A percentile compares a stretch with the other conserved stretches of the same genome.
phyloP scores from a whole-genome alignment of 2,888 invertebrate species.

The Idaea dimidiata region DNA sequence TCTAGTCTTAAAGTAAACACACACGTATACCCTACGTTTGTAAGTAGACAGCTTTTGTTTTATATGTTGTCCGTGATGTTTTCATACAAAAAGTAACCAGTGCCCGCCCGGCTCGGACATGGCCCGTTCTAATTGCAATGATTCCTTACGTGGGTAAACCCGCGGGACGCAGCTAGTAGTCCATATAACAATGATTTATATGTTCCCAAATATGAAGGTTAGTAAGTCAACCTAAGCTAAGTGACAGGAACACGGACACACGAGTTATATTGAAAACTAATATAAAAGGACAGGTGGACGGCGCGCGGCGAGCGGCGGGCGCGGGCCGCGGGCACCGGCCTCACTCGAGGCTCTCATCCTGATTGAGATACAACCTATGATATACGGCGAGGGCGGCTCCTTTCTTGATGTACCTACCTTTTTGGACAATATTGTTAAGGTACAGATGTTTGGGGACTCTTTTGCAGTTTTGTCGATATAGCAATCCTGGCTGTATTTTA shows the following conservation, averaged over 20 bases:
- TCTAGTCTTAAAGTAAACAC: too few species aligned
- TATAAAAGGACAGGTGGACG: not conserved
- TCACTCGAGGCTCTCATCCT: not conserved
- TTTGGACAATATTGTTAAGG: not conserved
- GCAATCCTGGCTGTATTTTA: not conserved
- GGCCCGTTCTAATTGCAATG: too few species aligned
- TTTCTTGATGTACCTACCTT: not conserved
- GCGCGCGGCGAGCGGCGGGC: too few species aligned
- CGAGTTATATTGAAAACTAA: not conserved
- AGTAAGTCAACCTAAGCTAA: not conserved
- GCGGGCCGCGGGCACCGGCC: too few species aligned
- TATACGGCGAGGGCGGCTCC: not conserved
- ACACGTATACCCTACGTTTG: too few species aligned
- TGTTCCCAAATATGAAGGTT: constrained; percentile 1
- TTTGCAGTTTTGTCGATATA: not conserved
- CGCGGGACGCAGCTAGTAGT: not conserved
- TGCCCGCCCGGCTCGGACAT: too few species aligned
- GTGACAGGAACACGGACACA: not conserved
- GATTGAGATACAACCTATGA: not conserved
- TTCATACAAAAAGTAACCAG: too few species aligned
- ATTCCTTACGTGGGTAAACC: too few species aligned
- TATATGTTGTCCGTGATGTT: too few species aligned
- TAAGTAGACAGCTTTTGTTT: too few species aligned
- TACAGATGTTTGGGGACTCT: not conserved
- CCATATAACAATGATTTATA: not conserved